Percentiles rank a stretch among this genome's conserved stretches.
phyloP scores from a whole-genome alignment of 2,888 invertebrate species.

The Synergus japonicus region DNA sequence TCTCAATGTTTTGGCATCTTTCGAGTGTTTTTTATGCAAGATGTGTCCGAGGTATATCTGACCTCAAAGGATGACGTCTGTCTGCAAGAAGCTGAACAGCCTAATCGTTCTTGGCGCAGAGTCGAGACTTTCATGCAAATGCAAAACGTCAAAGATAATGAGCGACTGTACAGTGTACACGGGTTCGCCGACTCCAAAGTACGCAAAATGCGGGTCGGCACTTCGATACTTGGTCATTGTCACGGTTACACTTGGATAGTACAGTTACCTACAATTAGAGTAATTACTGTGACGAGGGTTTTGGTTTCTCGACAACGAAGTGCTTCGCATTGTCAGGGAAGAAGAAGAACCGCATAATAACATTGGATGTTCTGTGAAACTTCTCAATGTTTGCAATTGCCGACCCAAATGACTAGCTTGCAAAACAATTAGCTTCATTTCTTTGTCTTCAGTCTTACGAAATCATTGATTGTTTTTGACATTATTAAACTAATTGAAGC shows the following conservation, averaged over 20 bases:
- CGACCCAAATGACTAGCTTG: not conserved
- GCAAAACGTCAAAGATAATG: slow-evolving; percentile 23
- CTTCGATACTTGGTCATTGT: slow-evolving; percentile 26
- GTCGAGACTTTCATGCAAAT: not conserved
- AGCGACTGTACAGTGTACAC: not conserved
- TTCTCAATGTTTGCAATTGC: not conserved
- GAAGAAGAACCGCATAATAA: not conserved
- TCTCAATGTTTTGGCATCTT: not conserved
- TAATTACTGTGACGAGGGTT: slow-evolving; percentile 7
- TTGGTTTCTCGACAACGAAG: slow-evolving; percentile 17
- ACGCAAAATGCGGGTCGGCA: slow-evolving; percentile 30
- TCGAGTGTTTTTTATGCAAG: not conserved
- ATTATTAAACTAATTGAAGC: too few relatives aligned
- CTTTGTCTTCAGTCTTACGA: slow-evolving; percentile 1
- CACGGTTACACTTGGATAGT: slow-evolving; percentile 39
- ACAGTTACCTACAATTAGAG: slow-evolving; percentile 37
- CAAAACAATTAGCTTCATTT: not conserved
- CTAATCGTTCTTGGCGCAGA: not conserved
- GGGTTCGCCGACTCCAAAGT: slow-evolving; percentile 9
- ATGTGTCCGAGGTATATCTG: not conserved
- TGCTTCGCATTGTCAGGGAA: slow-evolving; percentile 18
- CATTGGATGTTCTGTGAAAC: not conserved
- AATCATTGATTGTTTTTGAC: not conserved
- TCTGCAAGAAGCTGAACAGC: not conserved
- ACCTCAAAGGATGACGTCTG: not conserved